phyloP scores from a whole-genome alignment of 2,888 invertebrate genomes.

The Tryphoninae sp. region DNA sequence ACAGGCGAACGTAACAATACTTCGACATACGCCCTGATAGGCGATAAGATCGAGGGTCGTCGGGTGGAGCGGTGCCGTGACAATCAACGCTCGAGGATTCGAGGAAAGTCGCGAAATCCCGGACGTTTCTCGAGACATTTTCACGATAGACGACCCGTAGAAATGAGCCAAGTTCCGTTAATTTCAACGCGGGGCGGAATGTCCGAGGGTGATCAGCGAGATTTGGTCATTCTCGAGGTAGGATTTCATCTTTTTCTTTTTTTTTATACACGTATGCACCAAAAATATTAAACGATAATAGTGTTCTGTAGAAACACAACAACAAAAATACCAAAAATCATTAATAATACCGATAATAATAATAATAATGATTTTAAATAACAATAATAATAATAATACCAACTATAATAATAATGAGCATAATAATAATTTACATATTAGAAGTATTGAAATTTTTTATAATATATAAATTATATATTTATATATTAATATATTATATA shows the following conservation, averaged over 20 bases:
- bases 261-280: too few relatives aligned
- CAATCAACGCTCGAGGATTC: slow-evolving; percentile 62
- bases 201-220: slow-evolving; percentile 58
- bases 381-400: too few relatives aligned
- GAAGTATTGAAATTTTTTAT: too few relatives aligned
- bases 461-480: too few relatives aligned
- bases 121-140: slow-evolving; percentile 50
- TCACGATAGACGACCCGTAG: slow-evolving; percentile 47
- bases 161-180: slow-evolving; percentile 72
- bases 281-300: too few relatives aligned
- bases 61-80: slow-evolving; percentile 43
- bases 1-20: slow-evolving; percentile 68
- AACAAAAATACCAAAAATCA: neutral
- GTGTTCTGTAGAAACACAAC: too few relatives aligned
- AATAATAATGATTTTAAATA: slow-evolving; percentile 12
- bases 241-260: neutral
- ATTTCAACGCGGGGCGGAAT: slow-evolving; percentile 61
- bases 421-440: too few relatives aligned
- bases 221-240: slow-evolving; percentile 75
- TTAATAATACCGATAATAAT: slow-evolving; percentile 9
- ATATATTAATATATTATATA: neutral
- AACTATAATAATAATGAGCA: too few relatives aligned
- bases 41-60: slow-evolving; percentile 46
- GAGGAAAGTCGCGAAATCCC: slow-evolving; percentile 51
- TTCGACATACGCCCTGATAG: slow-evolving; percentile 45